Conservation (phyloP, 2,797 vertebrate genomes). For the Helostoma temminkii region DNA sequence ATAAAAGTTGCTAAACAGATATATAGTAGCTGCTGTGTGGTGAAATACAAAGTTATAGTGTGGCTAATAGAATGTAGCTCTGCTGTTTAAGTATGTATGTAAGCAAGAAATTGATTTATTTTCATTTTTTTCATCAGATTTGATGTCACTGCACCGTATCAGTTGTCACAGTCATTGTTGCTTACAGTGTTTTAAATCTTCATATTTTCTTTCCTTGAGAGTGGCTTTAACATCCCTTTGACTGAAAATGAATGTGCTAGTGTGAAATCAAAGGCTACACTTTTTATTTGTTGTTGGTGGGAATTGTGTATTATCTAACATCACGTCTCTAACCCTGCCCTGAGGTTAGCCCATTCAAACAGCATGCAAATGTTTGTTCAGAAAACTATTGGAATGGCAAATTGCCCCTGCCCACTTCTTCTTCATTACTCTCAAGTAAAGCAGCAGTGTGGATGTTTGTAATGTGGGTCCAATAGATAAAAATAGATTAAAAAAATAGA, state of each 20-base stretch:
- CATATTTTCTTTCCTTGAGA: background rate
- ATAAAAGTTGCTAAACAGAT: background rate
- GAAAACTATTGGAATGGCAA: constrained; percentile 50
- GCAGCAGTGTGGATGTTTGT: background rate
- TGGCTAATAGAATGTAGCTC: background rate
- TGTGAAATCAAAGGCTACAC: constrained; percentile 14
- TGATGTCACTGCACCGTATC: no score
- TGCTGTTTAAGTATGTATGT: no score
- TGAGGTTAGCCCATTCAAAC: constrained; percentile 67
- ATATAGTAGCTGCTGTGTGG: background rate
- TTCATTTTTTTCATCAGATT: background rate
- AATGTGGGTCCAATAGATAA: no score
- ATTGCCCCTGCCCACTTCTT: constrained; percentile 1
- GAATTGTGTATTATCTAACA: constrained; percentile 24
- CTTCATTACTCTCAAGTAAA: background rate
- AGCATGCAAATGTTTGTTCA: constrained; percentile 72
- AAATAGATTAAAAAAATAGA: no score
- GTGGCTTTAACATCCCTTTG: background rate
- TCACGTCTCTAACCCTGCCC: background rate
- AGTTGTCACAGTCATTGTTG: background rate
- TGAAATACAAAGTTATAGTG: background rate
- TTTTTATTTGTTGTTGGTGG: constrained; percentile 12
- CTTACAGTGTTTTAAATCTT: background rate
- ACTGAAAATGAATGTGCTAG: background rate
- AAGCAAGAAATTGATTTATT: no score